Evolutionary conservation across 35 echinoderm and acorn worm genomes (phyloP).

Genomic region (Patiria miniata): DNA sequence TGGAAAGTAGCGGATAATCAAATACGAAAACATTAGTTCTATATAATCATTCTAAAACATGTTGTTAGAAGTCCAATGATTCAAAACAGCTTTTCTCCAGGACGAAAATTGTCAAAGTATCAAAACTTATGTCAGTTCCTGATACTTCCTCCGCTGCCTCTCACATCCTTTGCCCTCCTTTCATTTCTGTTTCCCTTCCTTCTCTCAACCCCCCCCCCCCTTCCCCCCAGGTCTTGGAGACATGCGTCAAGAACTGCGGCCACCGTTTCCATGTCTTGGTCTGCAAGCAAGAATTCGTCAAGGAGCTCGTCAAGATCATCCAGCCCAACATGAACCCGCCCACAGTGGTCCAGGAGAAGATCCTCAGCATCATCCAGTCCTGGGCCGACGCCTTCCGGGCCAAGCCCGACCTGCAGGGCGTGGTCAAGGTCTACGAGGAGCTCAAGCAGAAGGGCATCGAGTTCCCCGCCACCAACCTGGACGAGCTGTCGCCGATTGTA

Average conservation of each 20-base stretch:
- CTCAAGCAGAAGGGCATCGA: conserved; percentile 93
- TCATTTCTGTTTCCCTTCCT: too few species aligned
- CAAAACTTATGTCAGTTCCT: too few species aligned
- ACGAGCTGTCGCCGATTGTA: conserved; percentile 76
- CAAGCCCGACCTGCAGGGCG: conserved; percentile 73
- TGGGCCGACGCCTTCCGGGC: conserved; percentile 94
- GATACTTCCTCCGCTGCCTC: too few species aligned
- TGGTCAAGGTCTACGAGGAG: conserved; percentile 97
- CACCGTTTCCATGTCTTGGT: conserved; percentile 88
- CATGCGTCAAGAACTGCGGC: conserved; percentile 96
- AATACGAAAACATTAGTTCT: too few species aligned
- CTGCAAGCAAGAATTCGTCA: conserved; percentile 93
- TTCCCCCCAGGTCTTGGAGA: conserved; percentile 76
- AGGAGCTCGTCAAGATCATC: conserved; percentile 95
- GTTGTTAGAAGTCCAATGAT: too few species aligned
- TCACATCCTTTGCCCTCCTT: too few species aligned
- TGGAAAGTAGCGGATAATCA: too few species aligned
- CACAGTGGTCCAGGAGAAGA: conserved; percentile 93
- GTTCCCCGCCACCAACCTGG: conserved; percentile 89
- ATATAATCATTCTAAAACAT: too few species aligned
- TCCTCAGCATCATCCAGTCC: conserved; percentile 90
- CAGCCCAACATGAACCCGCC: conserved; percentile 94
- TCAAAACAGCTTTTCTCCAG: too few species aligned
- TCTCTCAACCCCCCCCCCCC: too few species aligned
- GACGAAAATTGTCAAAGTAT: too few species aligned